A percentile compares a stretch with the other conserved stretches of the same genome.
These are phyloP conservation scores for Melanotaenia duboulayi DNA, from an alignment of 2,113 vertebrate genomes.

Conservation along the genomic window DNA sequence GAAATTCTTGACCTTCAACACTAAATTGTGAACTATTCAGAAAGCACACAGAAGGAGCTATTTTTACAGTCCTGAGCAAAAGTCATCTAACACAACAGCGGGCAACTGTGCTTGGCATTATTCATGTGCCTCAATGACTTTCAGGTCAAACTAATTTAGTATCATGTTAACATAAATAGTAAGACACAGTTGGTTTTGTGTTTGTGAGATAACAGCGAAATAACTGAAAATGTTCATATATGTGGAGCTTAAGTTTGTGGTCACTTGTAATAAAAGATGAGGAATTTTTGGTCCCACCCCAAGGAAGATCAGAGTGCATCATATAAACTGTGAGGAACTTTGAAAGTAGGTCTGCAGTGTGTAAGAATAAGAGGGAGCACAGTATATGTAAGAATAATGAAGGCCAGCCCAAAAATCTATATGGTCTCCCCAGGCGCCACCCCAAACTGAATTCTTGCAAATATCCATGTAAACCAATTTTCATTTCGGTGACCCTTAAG, in stretches of 20 bases:
- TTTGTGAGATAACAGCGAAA: not conserved
- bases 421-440: too few species aligned
- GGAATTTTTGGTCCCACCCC: not conserved
- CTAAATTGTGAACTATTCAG: not conserved
- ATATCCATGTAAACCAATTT: too few species aligned
- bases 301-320: conserved; percentile 6
- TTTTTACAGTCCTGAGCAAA: not conserved
- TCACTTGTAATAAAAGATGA: conserved; percentile 16
- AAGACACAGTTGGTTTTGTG: not conserved
- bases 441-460: too few species aligned
- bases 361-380: not conserved
- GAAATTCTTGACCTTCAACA: conserved; percentile 19
- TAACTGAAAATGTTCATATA: not conserved
- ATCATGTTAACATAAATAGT: not conserved
- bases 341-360: conserved; percentile 10
- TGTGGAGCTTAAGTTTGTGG: too few species aligned
- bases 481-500: too few species aligned
- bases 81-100: not conserved
- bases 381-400: not conserved
- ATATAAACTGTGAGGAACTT: not conserved
- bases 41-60: not conserved
- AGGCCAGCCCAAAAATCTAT: too few species aligned
- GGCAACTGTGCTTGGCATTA: not conserved
- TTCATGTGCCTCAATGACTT: not conserved
- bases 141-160: conserved; percentile 28